Evolutionary conservation across 2,888 invertebrate genomes (phyloP).

Genomic region (Subacronicta megacephala): DNA sequence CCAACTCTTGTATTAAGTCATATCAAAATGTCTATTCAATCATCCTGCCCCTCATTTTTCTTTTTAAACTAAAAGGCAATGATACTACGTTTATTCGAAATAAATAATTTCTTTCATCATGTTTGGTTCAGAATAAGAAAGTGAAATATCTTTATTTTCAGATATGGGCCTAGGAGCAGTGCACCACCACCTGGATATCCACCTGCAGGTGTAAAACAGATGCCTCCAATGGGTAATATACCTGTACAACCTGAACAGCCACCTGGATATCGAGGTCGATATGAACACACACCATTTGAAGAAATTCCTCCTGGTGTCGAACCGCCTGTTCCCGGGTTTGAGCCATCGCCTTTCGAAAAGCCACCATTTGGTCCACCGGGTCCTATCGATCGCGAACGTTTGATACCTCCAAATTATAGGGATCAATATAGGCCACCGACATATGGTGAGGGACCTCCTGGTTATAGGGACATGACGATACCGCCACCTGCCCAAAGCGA

Average conservation of each 20-base stretch:
- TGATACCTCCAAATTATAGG: slow-evolving; percentile 77
- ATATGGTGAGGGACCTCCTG: slow-evolving; percentile 73
- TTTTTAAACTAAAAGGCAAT: no score
- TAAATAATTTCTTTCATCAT: neutral
- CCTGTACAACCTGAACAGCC: slow-evolving; percentile 73
- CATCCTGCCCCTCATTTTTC: no score
- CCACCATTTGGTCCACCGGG: slow-evolving; percentile 78
- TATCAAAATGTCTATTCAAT: no score
- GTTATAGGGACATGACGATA: slow-evolving; percentile 74
- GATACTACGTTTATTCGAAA: neutral
- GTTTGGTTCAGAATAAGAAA: slow-evolving; percentile 15
- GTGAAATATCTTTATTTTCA: slow-evolving; percentile 69
- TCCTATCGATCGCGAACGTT: slow-evolving; percentile 77
- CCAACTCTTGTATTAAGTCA: no score
- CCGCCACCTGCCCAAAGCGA: slow-evolving; percentile 70
- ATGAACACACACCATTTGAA: slow-evolving; percentile 86
- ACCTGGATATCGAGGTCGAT: slow-evolving; percentile 81
- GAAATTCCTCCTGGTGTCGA: slow-evolving; percentile 91
- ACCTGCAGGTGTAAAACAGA: slow-evolving; percentile 75
- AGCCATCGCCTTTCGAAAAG: slow-evolving; percentile 88
- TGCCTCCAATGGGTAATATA: slow-evolving; percentile 73
- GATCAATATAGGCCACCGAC: slow-evolving; percentile 78
- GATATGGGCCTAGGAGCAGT: slow-evolving; percentile 81
- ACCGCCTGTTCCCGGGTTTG: slow-evolving; percentile 91
- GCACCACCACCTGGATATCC: slow-evolving; percentile 76